Evolutionary conservation across 2,113 vertebrate genomes (phyloP), one percentile per base, ranked within the genome.

Genomic region (Rhipidura dahli): DNA sequence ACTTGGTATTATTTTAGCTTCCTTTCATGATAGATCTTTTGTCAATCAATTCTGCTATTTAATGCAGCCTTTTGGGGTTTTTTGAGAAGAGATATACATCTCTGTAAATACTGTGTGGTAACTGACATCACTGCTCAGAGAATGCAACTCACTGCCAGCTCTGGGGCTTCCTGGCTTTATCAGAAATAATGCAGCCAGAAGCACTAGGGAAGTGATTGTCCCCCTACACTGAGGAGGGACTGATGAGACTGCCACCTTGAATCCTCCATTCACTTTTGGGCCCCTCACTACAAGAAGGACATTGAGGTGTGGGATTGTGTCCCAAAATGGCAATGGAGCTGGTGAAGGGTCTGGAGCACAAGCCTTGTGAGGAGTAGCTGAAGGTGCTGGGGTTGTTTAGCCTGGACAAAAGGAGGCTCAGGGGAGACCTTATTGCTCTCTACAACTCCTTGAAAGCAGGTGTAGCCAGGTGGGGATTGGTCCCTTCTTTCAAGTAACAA

Each of bases 171-270:
- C 68, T 81, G 57, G 27, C 30, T 44, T n/a, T 68, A 26, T 39
- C 31, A 63, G 69, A 22, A 71, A 28, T 13, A 11, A n/a, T 1
- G 51, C 33, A 37, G 42, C 27, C 37, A 72, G 42, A 13, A 72
- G 57, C 30, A 63, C 2, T 2, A 35, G 31, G 31, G 53, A 40
- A 39, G 53, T 9, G 22, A 24, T n/a, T 1, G 2, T 45, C 0
- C 4, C 44, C 7, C 18, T 51, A 1, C 10, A 18, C 30, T 56
- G 30, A 35, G 5, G 2, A 3, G 4, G 4, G 10, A 21, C 22
- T 45, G 66, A 17, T 53, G 49, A 49, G 35, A 31, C 17, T 1
- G 1, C 56, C 53, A 63, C 13, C 31, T 73, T 0, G 0, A 86
- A 10, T 37, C 2, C 47, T n/a, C 17, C 20, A 26, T 10, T 51